Evolutionary conservation across 2,888 invertebrate genomes (phyloP).

Genomic region (Zaprionus lineosus): DNA sequence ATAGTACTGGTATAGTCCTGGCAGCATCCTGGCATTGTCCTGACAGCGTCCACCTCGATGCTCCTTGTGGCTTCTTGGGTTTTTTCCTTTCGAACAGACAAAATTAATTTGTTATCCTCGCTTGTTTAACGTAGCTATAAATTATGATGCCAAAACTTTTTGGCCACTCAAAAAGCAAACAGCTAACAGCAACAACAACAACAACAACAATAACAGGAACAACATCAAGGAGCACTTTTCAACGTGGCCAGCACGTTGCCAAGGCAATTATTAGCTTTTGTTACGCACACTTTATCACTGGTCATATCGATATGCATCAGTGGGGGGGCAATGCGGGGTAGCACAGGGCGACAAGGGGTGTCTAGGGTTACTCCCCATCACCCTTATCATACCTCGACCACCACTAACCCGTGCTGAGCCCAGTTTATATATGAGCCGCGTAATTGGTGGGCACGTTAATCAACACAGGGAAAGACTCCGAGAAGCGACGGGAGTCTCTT

Average conservation of each 20-base stretch:
- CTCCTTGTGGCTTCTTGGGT: conserved; percentile 38
- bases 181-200: conserved; percentile 28
- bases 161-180: conserved; percentile 72
- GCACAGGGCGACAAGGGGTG: neutral
- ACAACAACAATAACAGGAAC: conserved; percentile 11
- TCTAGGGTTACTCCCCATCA: neutral
- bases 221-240: conserved; percentile 36
- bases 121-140: conserved; percentile 78
- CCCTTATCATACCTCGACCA: neutral
- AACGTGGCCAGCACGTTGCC: conserved; percentile 66
- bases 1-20: conserved; percentile 27
- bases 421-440: conserved; percentile 69
- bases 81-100: conserved; percentile 57
- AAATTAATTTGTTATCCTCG: conserved; percentile 80
- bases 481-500: neutral
- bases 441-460: conserved; percentile 78
- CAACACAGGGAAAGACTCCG: conserved; percentile 52
- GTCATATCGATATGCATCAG: conserved; percentile 63
- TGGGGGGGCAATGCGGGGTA: neutral
- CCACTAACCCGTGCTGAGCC: neutral
- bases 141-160: conserved; percentile 77
- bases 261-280: conserved; percentile 74
- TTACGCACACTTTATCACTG: conserved; percentile 75
- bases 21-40: conserved; percentile 6
- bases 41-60: conserved; percentile 12